These are phyloP conservation scores for Serinus canaria DNA, from an alignment of 2,113 vertebrate genomes.

Conservation along the genomic window DNA sequence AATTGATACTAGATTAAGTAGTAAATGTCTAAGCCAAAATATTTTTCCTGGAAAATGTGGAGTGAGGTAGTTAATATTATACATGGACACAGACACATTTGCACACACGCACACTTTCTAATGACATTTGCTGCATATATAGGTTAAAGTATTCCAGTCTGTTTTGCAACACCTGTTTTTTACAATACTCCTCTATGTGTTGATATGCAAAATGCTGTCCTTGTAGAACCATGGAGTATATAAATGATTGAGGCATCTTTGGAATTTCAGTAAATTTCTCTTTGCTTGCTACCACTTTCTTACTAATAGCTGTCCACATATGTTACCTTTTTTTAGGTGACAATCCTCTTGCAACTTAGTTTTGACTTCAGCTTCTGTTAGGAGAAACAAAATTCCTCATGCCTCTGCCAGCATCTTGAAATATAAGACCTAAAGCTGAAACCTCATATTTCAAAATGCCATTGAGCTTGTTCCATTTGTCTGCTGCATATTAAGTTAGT, in stretches of 20 bases:
- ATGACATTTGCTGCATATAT: not conserved
- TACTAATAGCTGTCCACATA: not conserved
- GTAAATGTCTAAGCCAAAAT: conserved; percentile 21
- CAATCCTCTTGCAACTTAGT: not conserved
- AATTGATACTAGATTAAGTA: conserved; percentile 20
- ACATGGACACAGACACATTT: not conserved
- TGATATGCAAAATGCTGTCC: conserved; percentile 5
- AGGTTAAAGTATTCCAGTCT: conserved; percentile 38
- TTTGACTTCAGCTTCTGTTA: not conserved
- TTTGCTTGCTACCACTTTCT: not conserved
- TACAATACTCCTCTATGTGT: not conserved
- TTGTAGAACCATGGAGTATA: not conserved
- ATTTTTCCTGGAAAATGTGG: conserved; percentile 28
- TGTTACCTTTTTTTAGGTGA: not conserved
- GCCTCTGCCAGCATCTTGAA: not conserved
- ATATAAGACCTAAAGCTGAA: not conserved
- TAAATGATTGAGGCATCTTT: not conserved
- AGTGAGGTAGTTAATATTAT: conserved; percentile 73
- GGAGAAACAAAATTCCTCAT: not conserved
- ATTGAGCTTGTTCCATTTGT: not conserved
- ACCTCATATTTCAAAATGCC: not conserved
- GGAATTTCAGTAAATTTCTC: not conserved
- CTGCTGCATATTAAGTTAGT: not conserved
- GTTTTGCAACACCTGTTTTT: not conserved
- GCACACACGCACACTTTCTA: not conserved